A percentile compares a stretch with the other conserved stretches of the same genome.
phyloP scores from a whole-genome alignment of 2,888 invertebrate genomes.

The Cephus rjabovi region DNA sequence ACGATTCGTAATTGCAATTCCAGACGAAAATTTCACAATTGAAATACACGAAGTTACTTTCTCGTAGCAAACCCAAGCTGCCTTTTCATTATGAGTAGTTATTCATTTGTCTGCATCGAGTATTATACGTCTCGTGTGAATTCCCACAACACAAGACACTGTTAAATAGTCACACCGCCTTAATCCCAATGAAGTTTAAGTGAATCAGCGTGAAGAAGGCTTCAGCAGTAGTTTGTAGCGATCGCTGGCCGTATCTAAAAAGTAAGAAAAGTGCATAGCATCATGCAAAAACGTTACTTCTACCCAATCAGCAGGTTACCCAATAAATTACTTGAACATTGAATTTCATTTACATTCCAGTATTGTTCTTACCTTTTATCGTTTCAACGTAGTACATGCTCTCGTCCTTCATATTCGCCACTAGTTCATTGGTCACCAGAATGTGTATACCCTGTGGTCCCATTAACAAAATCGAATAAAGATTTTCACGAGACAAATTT shows the following conservation, averaged over 20 bases:
- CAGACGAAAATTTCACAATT: neutral
- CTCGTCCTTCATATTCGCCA: constrained; percentile 85
- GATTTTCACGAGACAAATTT: constrained; percentile 50
- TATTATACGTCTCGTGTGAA: neutral
- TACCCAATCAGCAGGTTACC: neutral
- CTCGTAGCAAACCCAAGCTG: neutral
- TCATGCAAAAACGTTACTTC: neutral
- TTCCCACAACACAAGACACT: neutral
- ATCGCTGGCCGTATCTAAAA: constrained; percentile 54
- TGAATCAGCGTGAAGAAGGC: constrained; percentile 42
- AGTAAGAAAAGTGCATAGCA: neutral
- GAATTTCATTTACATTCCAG: neutral
- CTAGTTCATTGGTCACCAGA: constrained; percentile 85
- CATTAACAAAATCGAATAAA: constrained; percentile 74
- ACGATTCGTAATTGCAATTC: neutral
- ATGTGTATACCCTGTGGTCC: constrained; percentile 90
- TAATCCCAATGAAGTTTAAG: neutral
- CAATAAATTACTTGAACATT: neutral
- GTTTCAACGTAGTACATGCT: constrained; percentile 77
- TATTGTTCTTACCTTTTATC: constrained; percentile 64
- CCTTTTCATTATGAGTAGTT: neutral
- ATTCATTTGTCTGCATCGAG: neutral
- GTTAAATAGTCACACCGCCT: neutral
- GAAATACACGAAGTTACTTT: neutral
- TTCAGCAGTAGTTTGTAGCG: constrained; percentile 59